These are phyloP conservation scores for Drosophila triauraria DNA, from an alignment of 1,140 invertebrate species.

Conservation along the genomic window DNA sequence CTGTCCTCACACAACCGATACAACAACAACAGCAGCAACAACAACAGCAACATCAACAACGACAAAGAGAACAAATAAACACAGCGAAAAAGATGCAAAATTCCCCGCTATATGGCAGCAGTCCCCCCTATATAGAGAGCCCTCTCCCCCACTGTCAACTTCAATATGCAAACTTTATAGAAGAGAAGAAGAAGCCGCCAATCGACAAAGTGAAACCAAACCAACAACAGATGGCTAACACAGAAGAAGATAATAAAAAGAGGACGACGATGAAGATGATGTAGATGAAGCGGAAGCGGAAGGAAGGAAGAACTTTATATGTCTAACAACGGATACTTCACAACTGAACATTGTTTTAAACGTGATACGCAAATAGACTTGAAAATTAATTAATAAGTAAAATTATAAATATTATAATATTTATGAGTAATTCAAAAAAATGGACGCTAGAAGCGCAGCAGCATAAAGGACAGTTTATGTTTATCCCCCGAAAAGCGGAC, in stretches of 20 bases:
- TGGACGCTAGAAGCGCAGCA: slow-evolving; percentile 79
- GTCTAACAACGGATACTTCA: slow-evolving; percentile 80
- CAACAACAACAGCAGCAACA: slow-evolving; percentile 46
- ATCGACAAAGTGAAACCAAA: slow-evolving; percentile 60
- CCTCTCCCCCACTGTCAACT: slow-evolving; percentile 59
- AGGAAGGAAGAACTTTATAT: slow-evolving; percentile 65
- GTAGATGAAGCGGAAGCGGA: slow-evolving; percentile 29
- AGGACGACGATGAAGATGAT: slow-evolving; percentile 11
- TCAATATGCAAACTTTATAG: slow-evolving; percentile 69
- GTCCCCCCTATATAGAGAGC: slow-evolving; percentile 22
- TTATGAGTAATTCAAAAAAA: slow-evolving; percentile 79
- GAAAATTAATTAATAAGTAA: slow-evolving; percentile 83
- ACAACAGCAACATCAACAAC: slow-evolving; percentile 49
- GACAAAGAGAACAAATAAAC: slow-evolving; percentile 49
- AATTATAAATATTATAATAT: slow-evolving; percentile 80
- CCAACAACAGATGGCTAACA: slow-evolving; percentile 44
- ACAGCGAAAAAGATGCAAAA: slow-evolving; percentile 81
- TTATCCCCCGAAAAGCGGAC: slow-evolving; percentile 75
- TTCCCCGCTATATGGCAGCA: slow-evolving; percentile 52
- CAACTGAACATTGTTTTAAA: slow-evolving; percentile 83
- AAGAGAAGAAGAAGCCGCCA: slow-evolving; percentile 48
- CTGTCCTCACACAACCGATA: slow-evolving; percentile 56
- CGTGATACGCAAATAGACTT: slow-evolving; percentile 84
- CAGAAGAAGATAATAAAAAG: slow-evolving; percentile 7
- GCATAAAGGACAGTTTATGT: slow-evolving; percentile 81